A percentile compares a stretch with the other conserved stretches of the same genome.
These are phyloP conservation scores for Scaeva pyrastri DNA, from an alignment of 2,888 invertebrate species.

Conservation along the genomic window DNA sequence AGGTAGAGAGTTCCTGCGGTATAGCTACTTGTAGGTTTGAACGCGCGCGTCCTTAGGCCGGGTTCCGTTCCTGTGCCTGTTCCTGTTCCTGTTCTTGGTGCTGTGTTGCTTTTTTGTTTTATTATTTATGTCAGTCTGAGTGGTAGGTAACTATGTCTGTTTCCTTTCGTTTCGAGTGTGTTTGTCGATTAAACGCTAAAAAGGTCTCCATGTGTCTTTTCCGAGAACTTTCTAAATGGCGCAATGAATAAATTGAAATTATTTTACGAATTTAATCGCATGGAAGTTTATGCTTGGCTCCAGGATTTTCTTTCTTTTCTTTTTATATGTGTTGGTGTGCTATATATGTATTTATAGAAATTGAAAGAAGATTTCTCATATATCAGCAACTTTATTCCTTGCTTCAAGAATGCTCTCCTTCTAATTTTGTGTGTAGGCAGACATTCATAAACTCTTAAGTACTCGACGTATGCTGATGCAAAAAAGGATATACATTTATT, in stretches of 20 bases:
- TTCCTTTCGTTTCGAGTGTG: background rate
- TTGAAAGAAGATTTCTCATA: background rate
- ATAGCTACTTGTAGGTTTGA: background rate
- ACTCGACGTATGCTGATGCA: background rate
- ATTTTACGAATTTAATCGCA: conserved; percentile 65
- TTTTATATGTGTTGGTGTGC: background rate
- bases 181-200: conserved; percentile 40
- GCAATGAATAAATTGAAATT: conserved; percentile 71
- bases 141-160: conserved; percentile 11
- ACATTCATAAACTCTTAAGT: background rate
- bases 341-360: background rate
- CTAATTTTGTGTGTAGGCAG: background rate
- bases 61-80: background rate
- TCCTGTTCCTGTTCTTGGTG: background rate
- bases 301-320: conserved; percentile 37
- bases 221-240: conserved; percentile 25
- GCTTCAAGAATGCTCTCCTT: background rate
- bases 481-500: conserved; percentile 27
- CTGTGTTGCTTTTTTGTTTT: conserved; percentile 15
- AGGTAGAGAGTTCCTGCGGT: background rate
- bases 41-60: conserved; percentile 28
- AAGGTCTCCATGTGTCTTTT: conserved; percentile 38
- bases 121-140: conserved; percentile 7
- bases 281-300: conserved; percentile 64
- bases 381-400: background rate